Conservation (phyloP, 2,888 invertebrate genomes). For the Noctua janthina region DNA sequence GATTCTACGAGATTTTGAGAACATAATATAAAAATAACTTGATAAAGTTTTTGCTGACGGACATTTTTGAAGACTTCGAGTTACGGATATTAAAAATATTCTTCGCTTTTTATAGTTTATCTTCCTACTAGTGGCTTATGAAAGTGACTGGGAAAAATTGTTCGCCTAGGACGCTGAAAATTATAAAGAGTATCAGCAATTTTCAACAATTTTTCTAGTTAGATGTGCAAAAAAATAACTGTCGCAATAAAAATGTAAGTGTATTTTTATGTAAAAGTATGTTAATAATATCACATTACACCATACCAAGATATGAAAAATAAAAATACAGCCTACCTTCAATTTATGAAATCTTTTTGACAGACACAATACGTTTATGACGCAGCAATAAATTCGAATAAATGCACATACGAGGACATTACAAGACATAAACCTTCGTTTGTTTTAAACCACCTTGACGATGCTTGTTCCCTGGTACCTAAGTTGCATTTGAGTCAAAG, state of each 20-base stretch:
- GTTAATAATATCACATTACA: background rate
- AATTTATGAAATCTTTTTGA: background rate
- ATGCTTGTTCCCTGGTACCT: slow-evolving; percentile 53
- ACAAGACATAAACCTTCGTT: slow-evolving; percentile 19
- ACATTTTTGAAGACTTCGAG: slow-evolving; percentile 33
- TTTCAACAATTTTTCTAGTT: background rate
- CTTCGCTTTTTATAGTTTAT: slow-evolving; percentile 33
- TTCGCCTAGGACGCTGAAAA: background rate
- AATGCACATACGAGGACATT: slow-evolving; percentile 34
- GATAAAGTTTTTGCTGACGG: slow-evolving; percentile 21
- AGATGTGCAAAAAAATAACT: background rate
- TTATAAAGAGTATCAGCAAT: background rate
- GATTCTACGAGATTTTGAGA: slow-evolving; percentile 49
- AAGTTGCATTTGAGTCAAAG: slow-evolving; percentile 30
- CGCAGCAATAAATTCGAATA: slow-evolving; percentile 22
- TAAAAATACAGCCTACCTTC: background rate
- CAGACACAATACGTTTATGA: slow-evolving; percentile 15
- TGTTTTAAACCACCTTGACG: slow-evolving; percentile 51
- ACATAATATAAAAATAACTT: slow-evolving; percentile 40
- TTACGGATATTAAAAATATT: slow-evolving; percentile 40
- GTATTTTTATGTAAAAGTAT: background rate
- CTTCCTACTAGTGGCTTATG: slow-evolving; percentile 2
- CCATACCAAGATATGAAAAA: background rate
- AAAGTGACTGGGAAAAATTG: background rate
- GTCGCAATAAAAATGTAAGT: background rate